A percentile compares a stretch with the other conserved stretches of the same genome.
Evolutionary conservation across 2,888 invertebrate species (phyloP).

Genomic region (Tipula lateralis): DNA sequence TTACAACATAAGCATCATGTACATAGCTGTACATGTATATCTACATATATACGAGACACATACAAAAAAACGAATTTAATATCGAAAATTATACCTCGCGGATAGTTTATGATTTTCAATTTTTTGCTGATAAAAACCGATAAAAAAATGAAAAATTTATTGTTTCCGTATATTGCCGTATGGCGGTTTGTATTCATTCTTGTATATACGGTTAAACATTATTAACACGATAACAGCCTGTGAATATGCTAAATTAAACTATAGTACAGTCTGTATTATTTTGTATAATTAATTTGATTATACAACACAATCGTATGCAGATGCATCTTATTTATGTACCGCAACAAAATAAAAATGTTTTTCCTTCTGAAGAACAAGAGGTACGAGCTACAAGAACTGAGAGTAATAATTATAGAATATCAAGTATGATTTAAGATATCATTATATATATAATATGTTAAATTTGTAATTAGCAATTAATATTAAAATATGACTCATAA

Average conservation of each 20-base stretch:
- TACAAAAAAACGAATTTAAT: background rate
- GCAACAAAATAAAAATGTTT: background rate
- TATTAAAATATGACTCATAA: background rate
- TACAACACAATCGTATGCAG: too few species aligned
- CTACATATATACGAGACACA: background rate
- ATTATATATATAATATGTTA: background rate
- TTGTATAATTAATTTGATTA: background rate
- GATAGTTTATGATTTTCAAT: conserved; percentile 15
- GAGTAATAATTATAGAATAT: background rate
- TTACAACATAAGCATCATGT: background rate
- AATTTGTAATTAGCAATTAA: background rate
- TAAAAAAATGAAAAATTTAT: background rate
- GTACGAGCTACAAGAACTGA: background rate
- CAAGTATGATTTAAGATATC: background rate
- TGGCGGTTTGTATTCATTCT: background rate
- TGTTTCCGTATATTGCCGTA: background rate
- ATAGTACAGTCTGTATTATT: background rate
- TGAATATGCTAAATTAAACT: background rate
- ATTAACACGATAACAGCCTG: background rate
- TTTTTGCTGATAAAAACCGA: conserved; percentile 3
- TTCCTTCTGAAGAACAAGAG: conserved; percentile 2
- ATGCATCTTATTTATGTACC: background rate
- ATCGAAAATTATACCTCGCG: conserved; percentile 19
- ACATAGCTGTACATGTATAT: background rate
- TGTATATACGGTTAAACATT: background rate